Conservation (phyloP, 2,113 vertebrate genomes). For the Leptocoma aspasia region DNA sequence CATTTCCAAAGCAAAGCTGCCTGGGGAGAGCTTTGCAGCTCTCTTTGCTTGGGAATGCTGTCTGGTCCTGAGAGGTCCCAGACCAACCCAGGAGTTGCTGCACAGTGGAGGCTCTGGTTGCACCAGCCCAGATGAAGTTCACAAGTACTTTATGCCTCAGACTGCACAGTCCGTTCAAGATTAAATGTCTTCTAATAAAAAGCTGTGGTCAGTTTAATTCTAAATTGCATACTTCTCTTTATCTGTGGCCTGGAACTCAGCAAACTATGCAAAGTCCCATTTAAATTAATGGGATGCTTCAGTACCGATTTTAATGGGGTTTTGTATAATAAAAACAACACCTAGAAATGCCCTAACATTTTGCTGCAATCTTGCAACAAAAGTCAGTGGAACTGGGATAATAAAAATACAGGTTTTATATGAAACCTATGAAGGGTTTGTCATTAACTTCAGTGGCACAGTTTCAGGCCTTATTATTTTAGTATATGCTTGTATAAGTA, state of each 20-base stretch:
- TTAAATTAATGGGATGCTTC: slow-evolving; percentile 65
- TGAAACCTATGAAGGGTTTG: slow-evolving; percentile 3
- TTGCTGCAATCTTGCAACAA: slow-evolving; percentile 22
- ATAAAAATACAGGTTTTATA: slow-evolving; percentile 37
- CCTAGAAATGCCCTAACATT: slow-evolving; percentile 43
- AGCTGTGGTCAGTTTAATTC: slow-evolving; percentile 62
- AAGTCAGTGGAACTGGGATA: slow-evolving; percentile 17
- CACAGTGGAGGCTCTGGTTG: not conserved
- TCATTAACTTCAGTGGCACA: slow-evolving; percentile 1
- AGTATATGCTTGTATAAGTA: not conserved
- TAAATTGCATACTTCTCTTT: slow-evolving; percentile 44
- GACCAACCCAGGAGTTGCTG: not conserved
- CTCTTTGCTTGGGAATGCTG: not conserved
- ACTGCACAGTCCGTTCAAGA: not conserved
- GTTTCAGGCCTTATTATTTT: slow-evolving; percentile 43
- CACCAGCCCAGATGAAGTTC: slow-evolving; percentile 10
- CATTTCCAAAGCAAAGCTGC: not conserved
- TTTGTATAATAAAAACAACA: slow-evolving; percentile 62
- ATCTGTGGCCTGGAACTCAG: slow-evolving; percentile 57
- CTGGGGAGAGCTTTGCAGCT: not conserved
- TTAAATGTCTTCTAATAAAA: slow-evolving; percentile 60
- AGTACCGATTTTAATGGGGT: slow-evolving; percentile 50
- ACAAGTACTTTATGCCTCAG: slow-evolving; percentile 12
- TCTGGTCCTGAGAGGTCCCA: not conserved
- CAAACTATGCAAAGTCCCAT: slow-evolving; percentile 44